Conservation (phyloP, 2,888 invertebrate genomes). For the Lochmaea crataegi region DNA sequence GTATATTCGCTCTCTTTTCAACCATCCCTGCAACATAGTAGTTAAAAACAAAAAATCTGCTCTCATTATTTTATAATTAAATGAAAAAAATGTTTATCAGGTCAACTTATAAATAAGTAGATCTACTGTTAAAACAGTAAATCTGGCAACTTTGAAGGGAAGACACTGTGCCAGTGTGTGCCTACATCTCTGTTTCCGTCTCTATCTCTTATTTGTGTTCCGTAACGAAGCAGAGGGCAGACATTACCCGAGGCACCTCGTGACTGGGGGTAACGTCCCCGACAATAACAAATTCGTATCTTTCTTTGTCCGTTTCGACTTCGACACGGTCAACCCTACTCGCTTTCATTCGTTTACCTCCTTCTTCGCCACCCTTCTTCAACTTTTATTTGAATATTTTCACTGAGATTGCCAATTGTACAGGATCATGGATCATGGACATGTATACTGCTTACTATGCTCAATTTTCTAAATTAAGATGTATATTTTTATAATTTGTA, state of each 20-base stretch:
- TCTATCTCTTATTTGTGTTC: conserved; percentile 15
- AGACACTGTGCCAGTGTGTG: not conserved
- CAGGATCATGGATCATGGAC: no score
- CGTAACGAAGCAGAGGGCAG: conserved; percentile 44
- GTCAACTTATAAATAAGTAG: no score
- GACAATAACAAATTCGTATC: conserved; percentile 46
- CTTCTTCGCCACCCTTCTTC: conserved; percentile 17
- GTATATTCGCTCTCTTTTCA: no score
- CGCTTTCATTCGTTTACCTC: conserved; percentile 12
- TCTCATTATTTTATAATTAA: no score
- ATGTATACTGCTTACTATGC: no score
- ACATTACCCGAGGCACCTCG: conserved; percentile 47
- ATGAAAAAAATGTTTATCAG: no score
- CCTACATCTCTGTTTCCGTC: conserved; percentile 5
- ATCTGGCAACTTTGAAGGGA: not conserved
- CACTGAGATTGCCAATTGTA: conserved; percentile 3
- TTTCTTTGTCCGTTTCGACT: conserved; percentile 15
- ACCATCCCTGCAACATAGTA: no score
- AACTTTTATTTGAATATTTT: conserved; percentile 1
- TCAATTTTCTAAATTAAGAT: not conserved
- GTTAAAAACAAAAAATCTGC: no score
- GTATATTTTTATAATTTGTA: not conserved
- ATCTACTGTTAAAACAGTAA: not conserved
- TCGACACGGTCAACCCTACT: not conserved
- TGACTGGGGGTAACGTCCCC: conserved; percentile 47